A percentile compares a stretch with the other conserved stretches of the same genome.
These are phyloP conservation scores for Pseudochirops corinnae DNA, from an alignment of 2,797 vertebrate genomes.

Conservation along the genomic window DNA sequence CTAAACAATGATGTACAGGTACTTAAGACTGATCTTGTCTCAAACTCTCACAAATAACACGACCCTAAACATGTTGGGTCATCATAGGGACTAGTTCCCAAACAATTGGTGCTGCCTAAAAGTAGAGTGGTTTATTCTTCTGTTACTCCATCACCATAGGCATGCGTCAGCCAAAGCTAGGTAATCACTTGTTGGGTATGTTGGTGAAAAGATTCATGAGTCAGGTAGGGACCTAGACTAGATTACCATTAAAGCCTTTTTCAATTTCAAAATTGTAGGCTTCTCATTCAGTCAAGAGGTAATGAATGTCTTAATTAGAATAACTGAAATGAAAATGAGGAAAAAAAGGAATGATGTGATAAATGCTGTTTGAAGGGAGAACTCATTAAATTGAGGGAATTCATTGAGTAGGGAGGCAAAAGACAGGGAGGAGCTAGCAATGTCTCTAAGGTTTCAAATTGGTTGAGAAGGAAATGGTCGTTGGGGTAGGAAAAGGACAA, in stretches of 20 bases:
- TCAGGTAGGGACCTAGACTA: background rate
- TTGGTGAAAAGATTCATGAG: background rate
- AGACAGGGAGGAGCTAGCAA: background rate
- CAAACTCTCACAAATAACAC: background rate
- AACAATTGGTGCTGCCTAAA: background rate
- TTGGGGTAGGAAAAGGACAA: background rate
- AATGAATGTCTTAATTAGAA: background rate
- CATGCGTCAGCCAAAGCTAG: background rate
- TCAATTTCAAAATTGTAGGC: background rate
- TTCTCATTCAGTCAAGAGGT: background rate
- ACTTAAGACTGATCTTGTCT: background rate
- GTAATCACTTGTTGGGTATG: background rate
- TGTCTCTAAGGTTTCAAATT: background rate
- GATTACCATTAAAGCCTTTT: background rate
- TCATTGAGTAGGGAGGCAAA: background rate
- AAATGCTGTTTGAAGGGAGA: background rate
- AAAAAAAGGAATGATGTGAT: background rate
- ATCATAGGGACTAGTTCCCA: background rate
- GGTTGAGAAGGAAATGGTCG: background rate
- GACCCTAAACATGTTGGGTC: background rate
- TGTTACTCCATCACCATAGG: background rate
- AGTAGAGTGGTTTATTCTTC: background rate
- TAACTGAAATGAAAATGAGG: background rate
- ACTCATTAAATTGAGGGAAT: background rate
- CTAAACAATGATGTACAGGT: background rate